phyloP scores from a whole-genome alignment of 2,113 vertebrate genomes.

The Uropsilus gracilis region DNA sequence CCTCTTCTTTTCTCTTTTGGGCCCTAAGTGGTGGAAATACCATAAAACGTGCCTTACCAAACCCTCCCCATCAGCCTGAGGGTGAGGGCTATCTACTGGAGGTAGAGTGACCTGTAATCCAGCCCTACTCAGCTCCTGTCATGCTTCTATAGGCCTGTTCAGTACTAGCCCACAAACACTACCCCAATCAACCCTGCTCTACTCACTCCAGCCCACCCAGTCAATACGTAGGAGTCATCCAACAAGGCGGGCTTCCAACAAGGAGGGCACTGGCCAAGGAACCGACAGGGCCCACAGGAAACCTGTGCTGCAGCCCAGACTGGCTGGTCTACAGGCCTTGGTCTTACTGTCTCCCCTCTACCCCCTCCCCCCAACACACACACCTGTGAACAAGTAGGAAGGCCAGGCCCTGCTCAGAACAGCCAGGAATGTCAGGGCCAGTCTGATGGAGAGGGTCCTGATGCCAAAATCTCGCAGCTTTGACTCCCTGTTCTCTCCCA shows the following conservation, averaged over 20 bases:
- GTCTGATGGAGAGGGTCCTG: neutral
- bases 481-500: neutral
- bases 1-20: neutral
- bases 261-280: neutral
- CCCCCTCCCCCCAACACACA: neutral
- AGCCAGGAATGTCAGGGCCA: neutral
- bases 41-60: neutral
- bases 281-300: neutral
- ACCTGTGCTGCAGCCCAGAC: neutral
- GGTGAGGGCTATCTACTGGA: neutral
- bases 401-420: neutral
- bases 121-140: neutral
- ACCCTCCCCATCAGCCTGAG: neutral
- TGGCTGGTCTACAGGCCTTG: neutral
- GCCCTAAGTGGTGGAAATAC: neutral
- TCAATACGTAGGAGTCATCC: neutral
- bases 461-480: neutral
- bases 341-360: no score
- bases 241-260: rapidly evolving
- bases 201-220: neutral
- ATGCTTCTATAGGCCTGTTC: neutral
- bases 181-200: neutral
- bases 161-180: neutral
- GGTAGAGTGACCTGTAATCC: neutral
- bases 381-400: neutral